phyloP scores from a whole-genome alignment of 2,888 invertebrate species.

The Pollenia angustigena region DNA sequence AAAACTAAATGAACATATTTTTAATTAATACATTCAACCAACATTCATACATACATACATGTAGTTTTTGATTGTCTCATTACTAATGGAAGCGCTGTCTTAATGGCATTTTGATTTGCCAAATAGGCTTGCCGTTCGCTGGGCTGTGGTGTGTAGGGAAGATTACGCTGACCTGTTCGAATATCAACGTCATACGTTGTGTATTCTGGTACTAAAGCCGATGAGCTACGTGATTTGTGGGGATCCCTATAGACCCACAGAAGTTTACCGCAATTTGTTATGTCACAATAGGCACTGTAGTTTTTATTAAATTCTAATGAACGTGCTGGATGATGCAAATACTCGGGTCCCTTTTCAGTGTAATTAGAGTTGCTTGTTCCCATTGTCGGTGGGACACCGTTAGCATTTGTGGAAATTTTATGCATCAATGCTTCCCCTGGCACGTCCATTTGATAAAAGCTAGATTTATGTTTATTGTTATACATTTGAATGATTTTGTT shows the following conservation, averaged over 20 bases:
- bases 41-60: slow-evolving; percentile 87
- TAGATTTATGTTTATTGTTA: slow-evolving; percentile 43
- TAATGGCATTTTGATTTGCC: slow-evolving; percentile 82
- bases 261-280: slow-evolving; percentile 83
- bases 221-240: slow-evolving; percentile 70
- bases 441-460: slow-evolving; percentile 15
- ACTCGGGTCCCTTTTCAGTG: slow-evolving; percentile 47
- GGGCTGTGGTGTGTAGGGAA: slow-evolving; percentile 82
- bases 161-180: slow-evolving; percentile 70
- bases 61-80: slow-evolving; percentile 87
- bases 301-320: slow-evolving; percentile 52
- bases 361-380: slow-evolving; percentile 21
- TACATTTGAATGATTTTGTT: slow-evolving; percentile 48
- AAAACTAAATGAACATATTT: slow-evolving; percentile 4
- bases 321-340: slow-evolving; percentile 62
- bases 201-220: slow-evolving; percentile 62
- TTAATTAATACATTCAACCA: slow-evolving; percentile 75
- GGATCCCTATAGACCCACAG: slow-evolving; percentile 81
- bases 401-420: slow-evolving; percentile 1
- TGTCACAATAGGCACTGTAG: slow-evolving; percentile 77
- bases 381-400: slow-evolving; percentile 36
- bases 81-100: slow-evolving; percentile 88
- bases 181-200: slow-evolving; percentile 62
- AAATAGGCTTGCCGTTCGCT: slow-evolving; percentile 80
- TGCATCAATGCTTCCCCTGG: slow-evolving; percentile 2